phyloP scores from a whole-genome alignment of 2,888 invertebrate species.

The Apamea anceps region DNA sequence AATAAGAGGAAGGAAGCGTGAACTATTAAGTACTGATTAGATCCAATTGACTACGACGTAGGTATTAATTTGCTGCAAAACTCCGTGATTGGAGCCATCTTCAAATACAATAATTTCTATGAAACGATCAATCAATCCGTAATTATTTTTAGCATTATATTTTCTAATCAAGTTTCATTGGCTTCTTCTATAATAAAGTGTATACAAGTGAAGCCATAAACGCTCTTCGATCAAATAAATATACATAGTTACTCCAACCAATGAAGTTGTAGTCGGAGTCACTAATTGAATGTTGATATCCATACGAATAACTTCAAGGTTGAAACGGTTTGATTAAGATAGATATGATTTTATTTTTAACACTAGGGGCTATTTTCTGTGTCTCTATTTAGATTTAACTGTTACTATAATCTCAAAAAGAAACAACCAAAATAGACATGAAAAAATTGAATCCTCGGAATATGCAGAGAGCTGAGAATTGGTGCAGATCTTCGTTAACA shows the following conservation, averaged over 20 bases:
- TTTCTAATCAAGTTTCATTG: slow-evolving; percentile 53
- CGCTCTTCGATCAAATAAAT: slow-evolving; percentile 25
- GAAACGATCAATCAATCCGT: neutral
- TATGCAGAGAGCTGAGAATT: neutral
- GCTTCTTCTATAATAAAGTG: slow-evolving; percentile 41
- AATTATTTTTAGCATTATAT: slow-evolving; percentile 15
- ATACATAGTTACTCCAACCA: slow-evolving; percentile 7
- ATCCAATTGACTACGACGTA: neutral
- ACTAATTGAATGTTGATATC: slow-evolving; percentile 18
- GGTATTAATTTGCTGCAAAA: neutral
- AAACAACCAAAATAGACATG: neutral
- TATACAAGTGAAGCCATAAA: slow-evolving; percentile 37
- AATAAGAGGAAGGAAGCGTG: neutral
- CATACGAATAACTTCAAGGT: neutral
- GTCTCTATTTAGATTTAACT: neutral
- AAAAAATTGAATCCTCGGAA: too few relatives aligned
- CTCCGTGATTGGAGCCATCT: neutral
- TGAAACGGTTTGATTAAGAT: neutral
- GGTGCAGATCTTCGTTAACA: neutral
- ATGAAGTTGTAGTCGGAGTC: neutral
- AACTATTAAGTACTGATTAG: neutral
- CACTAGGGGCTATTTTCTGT: neutral
- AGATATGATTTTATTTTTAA: neutral
- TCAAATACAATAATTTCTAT: neutral
- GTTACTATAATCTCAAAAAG: neutral